Conservation (phyloP, 2,113 vertebrate species). For the Pteronura brasiliensis region DNA sequence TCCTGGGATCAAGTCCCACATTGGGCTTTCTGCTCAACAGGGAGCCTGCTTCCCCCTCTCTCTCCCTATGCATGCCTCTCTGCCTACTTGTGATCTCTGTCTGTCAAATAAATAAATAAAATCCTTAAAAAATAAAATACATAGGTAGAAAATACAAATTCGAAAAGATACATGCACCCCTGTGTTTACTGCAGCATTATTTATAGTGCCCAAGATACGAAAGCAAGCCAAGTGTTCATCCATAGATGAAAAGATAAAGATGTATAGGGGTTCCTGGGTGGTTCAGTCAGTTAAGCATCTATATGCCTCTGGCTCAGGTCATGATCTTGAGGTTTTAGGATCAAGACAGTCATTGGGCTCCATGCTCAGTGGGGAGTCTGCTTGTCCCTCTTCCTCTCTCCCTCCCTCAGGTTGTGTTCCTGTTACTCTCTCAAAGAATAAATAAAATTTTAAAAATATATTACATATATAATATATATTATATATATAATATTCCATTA, state of each 20-base stretch:
- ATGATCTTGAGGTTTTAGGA: neutral
- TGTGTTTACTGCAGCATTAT: neutral
- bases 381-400: neutral
- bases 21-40: too few species aligned
- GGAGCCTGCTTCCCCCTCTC: too few species aligned
- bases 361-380: neutral
- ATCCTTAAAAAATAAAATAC: neutral
- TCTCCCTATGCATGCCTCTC: too few species aligned
- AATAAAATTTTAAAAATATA: neutral
- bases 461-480: neutral
- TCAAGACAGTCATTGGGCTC: neutral
- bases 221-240: neutral
- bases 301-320: neutral
- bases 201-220: neutral
- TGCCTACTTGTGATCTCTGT: too few species aligned
- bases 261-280: neutral
- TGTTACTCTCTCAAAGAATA: too few species aligned
- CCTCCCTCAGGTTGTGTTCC: too few species aligned
- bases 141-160: neutral
- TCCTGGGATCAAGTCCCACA: too few species aligned
- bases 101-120: too few species aligned
- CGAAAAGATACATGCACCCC: neutral
- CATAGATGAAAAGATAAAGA: neutral
- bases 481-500: neutral
- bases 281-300: neutral